These are phyloP conservation scores for Ranitomeya variabilis DNA, from an alignment of 2,113 vertebrate species.

Conservation along the genomic window DNA sequence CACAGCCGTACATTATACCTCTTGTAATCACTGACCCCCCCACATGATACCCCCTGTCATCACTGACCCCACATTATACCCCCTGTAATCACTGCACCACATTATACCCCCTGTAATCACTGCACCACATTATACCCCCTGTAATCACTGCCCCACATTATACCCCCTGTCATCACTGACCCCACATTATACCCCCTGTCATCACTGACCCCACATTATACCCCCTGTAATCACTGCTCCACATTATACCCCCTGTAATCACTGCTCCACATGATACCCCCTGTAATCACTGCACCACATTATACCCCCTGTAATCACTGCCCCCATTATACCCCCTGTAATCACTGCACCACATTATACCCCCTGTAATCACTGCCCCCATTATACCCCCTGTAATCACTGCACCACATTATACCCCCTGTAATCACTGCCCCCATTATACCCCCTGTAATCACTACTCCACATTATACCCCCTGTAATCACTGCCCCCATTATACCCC, in stretches of 20 bases:
- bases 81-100: no score
- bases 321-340: no score
- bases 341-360: no score
- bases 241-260: background rate
- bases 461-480: background rate
- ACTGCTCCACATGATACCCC: background rate
- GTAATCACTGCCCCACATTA: background rate
- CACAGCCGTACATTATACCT: background rate
- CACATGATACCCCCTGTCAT: background rate
- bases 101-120: no score
- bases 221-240: background rate
- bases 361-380: background rate
- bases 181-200: background rate
- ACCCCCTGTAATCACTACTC: background rate
- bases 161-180: no score
- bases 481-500: background rate
- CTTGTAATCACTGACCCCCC: no score
- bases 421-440: background rate
- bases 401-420: background rate
- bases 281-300: background rate
- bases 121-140: no score
- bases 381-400: background rate
- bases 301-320: no score
- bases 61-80: background rate
- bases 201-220: background rate